Base-by-base conservation (phyloP, 2,888 invertebrate species). In the Idaea dimidiata region DNA sequence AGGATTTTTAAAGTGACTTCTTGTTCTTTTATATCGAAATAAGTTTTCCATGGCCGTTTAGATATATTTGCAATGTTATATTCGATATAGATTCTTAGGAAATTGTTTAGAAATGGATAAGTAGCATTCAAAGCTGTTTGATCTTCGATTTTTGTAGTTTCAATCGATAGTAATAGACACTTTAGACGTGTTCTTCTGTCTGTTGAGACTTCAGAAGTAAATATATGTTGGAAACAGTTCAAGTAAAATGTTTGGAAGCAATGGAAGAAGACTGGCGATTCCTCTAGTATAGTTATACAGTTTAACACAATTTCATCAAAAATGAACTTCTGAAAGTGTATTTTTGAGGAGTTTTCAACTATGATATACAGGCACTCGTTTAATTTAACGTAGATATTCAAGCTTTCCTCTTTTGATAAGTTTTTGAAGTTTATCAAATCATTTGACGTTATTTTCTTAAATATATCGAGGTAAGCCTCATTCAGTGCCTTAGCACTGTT, bases 321-420 rank as follows among this genome's bases (percentile, higher is more conserved):
- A 0, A 72, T 43, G 0, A 79, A 76, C 5, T 76, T 74, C 54
- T 83, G 80, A 17, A 84, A 89, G 60, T 72, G 32, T 5, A 63
- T 66, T 60, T 82, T 87, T 0, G 78, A 78, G 0, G 81, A 73
- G 68, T 85, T 88, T 16, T 91, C 91, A 0, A 80, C 78, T 0
- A 90, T 68, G 0, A 86, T 78, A 64, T 83, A 86, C 1, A 90
- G 67, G 66, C 86, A 87, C 59, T 92, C 89, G 63, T 74, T 84
- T 0, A 90, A 77, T 68, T 87, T 89, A 0, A 73, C 60, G 60
- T 87, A 91, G 2, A 91, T 60, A 57, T 86, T 84, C 3, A 81
- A 57, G 0, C 71, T 3, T 1, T 83, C 82, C 18, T 75, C 79
- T 0, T 82, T 82, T 0, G 69, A 61, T 6, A 87, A 43, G 4